Conservation (phyloP, 2,797 vertebrate species). For the Gallirallus australis region DNA sequence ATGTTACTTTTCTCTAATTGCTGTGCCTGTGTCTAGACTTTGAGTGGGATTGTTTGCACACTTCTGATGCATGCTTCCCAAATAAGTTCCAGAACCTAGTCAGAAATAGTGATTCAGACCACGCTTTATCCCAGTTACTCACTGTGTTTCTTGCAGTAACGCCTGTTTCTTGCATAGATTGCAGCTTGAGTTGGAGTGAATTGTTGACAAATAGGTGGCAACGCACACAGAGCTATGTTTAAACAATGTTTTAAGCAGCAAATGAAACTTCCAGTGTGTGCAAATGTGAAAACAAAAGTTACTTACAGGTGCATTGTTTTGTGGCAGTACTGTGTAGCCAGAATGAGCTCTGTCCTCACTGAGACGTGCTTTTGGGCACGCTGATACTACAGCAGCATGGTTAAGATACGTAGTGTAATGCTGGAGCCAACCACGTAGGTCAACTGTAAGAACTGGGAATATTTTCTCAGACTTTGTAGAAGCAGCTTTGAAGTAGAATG, state of each 20-base stretch:
- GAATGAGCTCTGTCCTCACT: neutral
- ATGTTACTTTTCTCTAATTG: neutral
- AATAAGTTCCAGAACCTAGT: neutral
- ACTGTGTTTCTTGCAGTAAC: neutral
- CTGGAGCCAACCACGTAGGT: neutral
- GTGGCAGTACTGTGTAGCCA: neutral
- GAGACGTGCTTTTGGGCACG: neutral
- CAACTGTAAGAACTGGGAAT: neutral
- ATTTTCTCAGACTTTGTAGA: neutral
- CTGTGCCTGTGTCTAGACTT: neutral
- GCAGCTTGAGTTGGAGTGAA: neutral
- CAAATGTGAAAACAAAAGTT: neutral
- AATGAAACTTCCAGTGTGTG: neutral
- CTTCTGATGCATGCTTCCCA: neutral
- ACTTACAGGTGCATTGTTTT: neutral
- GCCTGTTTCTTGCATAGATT: neutral
- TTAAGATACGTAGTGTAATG: accelerated
- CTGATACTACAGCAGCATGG: accelerated
- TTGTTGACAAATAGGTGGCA: neutral
- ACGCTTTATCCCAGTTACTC: neutral
- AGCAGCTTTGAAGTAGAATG: neutral
- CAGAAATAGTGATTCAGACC: neutral
- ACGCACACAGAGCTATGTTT: neutral
- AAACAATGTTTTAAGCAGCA: neutral
- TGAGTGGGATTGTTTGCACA: accelerated